Percentiles rank a stretch among this genome's conserved stretches.
phyloP scores from a whole-genome alignment of 92 coral and sea anemone species.

The Micromussa lordhowensis region DNA sequence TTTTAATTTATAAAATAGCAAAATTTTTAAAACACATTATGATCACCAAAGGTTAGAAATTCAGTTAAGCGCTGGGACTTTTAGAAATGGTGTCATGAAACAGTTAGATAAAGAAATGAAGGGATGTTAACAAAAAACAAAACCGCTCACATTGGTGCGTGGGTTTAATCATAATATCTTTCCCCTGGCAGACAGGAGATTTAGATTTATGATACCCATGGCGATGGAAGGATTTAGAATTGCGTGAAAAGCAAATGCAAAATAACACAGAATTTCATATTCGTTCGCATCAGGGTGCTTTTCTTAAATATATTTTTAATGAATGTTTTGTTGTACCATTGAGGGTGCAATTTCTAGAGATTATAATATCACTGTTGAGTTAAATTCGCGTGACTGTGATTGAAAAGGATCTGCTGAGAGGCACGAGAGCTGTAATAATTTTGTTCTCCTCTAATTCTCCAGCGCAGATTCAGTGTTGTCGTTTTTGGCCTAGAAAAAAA shows the following conservation, averaged over 20 bases:
- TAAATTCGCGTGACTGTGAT: slow-evolving; percentile 1
- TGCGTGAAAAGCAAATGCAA: not conserved
- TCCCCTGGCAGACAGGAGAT: slow-evolving; percentile 18
- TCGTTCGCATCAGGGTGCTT: not conserved
- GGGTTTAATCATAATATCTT: not conserved
- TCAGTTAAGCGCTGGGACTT: not conserved
- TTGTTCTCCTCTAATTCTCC: not conserved
- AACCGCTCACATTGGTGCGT: not conserved
- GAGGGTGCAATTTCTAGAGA: not conserved
- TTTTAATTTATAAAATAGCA: not conserved
- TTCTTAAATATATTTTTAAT: not conserved
- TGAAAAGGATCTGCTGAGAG: slow-evolving; percentile 2
- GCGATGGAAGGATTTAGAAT: no score
- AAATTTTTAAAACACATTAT: not conserved
- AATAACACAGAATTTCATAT: not conserved
- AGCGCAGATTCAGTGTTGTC: not conserved
- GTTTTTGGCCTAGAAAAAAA: not conserved
- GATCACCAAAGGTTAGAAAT: not conserved
- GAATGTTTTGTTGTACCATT: not conserved
- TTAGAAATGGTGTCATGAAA: not conserved
- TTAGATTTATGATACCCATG: not conserved
- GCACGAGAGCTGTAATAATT: not conserved
- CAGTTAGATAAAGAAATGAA: no score
- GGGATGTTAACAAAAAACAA: no score
- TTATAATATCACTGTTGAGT: not conserved